Percentiles rank a stretch among this genome's conserved stretches.
phyloP scores from a whole-genome alignment of 2,797 vertebrate genomes.

The Urocyon cinereoargenteus region DNA sequence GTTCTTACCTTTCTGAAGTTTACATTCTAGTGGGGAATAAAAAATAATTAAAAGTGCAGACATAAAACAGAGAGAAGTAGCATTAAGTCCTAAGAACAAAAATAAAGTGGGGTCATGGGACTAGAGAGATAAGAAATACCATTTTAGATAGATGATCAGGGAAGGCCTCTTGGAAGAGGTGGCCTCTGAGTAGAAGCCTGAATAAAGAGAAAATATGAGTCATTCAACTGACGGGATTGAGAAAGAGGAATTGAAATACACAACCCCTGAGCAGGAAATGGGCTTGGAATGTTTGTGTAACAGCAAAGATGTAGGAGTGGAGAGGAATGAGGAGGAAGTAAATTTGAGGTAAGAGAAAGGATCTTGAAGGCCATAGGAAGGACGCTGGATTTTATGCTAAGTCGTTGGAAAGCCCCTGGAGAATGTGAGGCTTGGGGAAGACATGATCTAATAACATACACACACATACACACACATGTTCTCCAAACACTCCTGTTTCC shows the following conservation, averaged over 20 bases:
- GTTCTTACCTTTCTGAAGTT: background rate
- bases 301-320: background rate
- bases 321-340: background rate
- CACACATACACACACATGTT: rapidly evolving
- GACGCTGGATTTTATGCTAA: background rate
- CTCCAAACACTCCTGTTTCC: background rate
- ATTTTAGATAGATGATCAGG: background rate
- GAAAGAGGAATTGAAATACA: background rate
- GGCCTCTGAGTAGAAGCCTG: background rate
- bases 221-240: background rate
- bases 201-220: background rate
- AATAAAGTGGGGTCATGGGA: background rate
- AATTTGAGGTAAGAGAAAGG: background rate
- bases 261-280: background rate
- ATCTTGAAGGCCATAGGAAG: background rate
- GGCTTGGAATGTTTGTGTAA: background rate
- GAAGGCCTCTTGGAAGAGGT: background rate
- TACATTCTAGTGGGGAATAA: background rate
- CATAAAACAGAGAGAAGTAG: background rate
- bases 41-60: background rate
- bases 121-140: background rate
- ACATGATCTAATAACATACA: background rate
- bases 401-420: background rate
- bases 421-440: background rate
- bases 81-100: background rate